phyloP scores from a whole-genome alignment of 64 coral and sea anemone genomes.

The Porites lutea region DNA sequence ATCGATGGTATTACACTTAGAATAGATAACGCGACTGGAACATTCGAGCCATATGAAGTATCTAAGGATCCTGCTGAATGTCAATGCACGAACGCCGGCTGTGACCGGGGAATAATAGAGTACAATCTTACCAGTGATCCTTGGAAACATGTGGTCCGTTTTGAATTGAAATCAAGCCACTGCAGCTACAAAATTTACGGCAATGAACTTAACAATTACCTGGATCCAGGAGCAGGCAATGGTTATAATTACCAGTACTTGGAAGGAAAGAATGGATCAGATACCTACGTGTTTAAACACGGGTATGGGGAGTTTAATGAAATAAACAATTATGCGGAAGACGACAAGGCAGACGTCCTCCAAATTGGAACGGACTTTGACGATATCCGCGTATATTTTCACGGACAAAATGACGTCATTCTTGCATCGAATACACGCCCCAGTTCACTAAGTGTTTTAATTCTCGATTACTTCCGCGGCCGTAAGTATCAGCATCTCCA shows the following conservation, averaged over 20 bases:
- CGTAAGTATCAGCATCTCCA: constrained; percentile 35
- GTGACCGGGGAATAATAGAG: not conserved
- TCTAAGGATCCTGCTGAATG: constrained; percentile 58
- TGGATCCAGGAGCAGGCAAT: constrained; percentile 54
- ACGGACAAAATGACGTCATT: constrained; percentile 24
- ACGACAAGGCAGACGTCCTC: constrained; percentile 27
- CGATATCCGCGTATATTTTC: constrained; percentile 46
- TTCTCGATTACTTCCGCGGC: constrained; percentile 1
- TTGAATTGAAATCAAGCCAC: constrained; percentile 50
- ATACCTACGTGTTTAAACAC: constrained; percentile 51
- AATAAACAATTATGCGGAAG: constrained; percentile 45
- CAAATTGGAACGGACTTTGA: constrained; percentile 43
- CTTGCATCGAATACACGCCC: constrained; percentile 15
- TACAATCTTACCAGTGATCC: constrained; percentile 2
- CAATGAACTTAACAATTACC: constrained; percentile 59
- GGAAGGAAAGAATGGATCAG: constrained; percentile 42
- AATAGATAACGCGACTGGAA: not conserved
- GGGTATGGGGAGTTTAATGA: constrained; percentile 74
- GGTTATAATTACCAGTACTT: constrained; percentile 52
- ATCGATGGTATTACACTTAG: constrained; percentile 33
- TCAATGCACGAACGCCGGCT: not conserved
- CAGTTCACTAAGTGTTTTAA: constrained; percentile 37
- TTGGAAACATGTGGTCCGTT: constrained; percentile 42
- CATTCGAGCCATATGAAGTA: constrained; percentile 27
- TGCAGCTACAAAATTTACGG: constrained; percentile 61